Evolutionary conservation across 2,113 vertebrate species (phyloP), one percentile per base, ranked within the genome.

Genomic region (Aptenodytes forsteri): DNA sequence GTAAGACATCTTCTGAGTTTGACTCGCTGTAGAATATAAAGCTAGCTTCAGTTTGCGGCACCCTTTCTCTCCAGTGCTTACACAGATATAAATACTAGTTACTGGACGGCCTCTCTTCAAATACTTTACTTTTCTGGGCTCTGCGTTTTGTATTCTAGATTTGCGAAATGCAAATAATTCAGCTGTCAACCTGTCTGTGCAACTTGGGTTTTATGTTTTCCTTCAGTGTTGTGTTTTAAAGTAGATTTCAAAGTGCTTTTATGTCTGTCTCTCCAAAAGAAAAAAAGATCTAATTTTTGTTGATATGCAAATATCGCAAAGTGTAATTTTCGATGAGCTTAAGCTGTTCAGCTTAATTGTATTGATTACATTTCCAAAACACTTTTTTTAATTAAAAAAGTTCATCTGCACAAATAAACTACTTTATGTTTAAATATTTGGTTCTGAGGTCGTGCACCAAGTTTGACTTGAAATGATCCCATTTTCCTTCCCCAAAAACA

Each of bases 401-500:
- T 69, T 88, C 4, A 27, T 56, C 29, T 50, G 85, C 22, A 19
- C 26, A 36, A 46, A 71, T 47, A n/a, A 66, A 38, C 12, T 36
- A 15, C 46, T 82, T 49, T 16, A 2, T 16, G 26, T 83, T 69
- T 73, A 1, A 12, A 3, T 62, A 2, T 42, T 75, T 83, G 16
- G 8, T 58, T 77, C 10, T 56, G 71, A 34, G 64, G 19, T 76
- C 83, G 21, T 30, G 17, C 30, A 29, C 34, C 9, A 10, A 1
- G 2, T 69, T 70, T 18, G 18, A 12, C 19, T 65, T 72, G 62
- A 36, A 55, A 7, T 8, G 1, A 30, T 83, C 26, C 52, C 9
- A 0, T 67, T 64, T 25, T 5, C 18, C 49, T 38, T 22, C 29
- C 16, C 3, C 0, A 20, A 44, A 9, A 23, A 6, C 0, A 0